phyloP scores from a whole-genome alignment of 2,888 invertebrate genomes.

The Mechanitis mazaeus region DNA sequence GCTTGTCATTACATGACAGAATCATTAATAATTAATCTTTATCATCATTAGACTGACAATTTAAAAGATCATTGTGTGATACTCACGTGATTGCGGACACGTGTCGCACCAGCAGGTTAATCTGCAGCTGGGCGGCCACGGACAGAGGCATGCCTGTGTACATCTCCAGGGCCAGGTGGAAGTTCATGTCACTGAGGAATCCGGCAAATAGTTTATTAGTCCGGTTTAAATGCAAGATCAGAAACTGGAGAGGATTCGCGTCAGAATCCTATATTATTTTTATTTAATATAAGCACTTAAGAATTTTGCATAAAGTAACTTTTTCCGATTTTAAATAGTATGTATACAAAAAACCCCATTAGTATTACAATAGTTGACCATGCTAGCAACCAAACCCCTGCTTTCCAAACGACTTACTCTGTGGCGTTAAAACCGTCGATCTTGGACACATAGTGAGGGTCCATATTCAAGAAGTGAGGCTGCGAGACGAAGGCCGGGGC shows the following conservation, averaged over 20 bases:
- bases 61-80: not conserved
- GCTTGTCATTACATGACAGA: not conserved
- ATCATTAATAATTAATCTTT: not conserved
- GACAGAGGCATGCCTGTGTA: conserved; percentile 85
- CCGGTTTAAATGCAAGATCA: not conserved
- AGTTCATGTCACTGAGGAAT: conserved; percentile 73
- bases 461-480: conserved; percentile 88
- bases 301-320: no score
- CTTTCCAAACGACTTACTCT: conserved; percentile 45
- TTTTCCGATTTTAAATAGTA: no score
- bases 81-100: conserved; percentile 50
- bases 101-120: conserved; percentile 76
- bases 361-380: no score
- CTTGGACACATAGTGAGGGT: conserved; percentile 78
- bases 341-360: no score
- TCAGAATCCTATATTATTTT: no score
- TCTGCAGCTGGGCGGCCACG: conserved; percentile 85
- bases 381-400: no score
- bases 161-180: conserved; percentile 83
- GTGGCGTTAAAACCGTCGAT: conserved; percentile 82
- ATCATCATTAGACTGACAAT: not conserved
- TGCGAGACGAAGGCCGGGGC: conserved; percentile 90
- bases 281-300: no score
- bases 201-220: not conserved
- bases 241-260: no score